These are phyloP conservation scores for Drosophila punjabiensis DNA, from an alignment of 1,140 invertebrate species.

Conservation along the genomic window DNA sequence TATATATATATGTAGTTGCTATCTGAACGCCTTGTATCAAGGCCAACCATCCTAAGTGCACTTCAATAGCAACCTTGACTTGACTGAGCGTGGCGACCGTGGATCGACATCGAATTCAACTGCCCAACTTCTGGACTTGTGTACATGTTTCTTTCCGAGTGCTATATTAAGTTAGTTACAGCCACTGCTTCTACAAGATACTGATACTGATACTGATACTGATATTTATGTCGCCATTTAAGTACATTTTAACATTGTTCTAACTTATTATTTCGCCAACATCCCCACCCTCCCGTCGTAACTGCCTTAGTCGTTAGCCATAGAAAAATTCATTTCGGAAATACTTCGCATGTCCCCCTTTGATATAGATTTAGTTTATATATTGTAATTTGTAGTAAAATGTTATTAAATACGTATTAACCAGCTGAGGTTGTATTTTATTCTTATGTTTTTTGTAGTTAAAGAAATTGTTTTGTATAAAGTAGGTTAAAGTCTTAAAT, in stretches of 20 bases:
- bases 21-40: conserved; percentile 83
- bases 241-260: conserved; percentile 60
- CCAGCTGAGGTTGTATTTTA: neutral
- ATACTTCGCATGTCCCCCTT: conserved; percentile 24
- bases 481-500: too few relatives aligned
- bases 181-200: conserved; percentile 25
- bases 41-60: conserved; percentile 73
- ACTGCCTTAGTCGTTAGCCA: conserved; percentile 37
- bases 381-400: conserved; percentile 41
- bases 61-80: conserved; percentile 40
- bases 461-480: too few relatives aligned
- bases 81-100: conserved; percentile 42
- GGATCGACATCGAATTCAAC: conserved; percentile 15
- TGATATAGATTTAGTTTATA: conserved; percentile 19
- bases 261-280: conserved; percentile 52
- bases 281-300: conserved; percentile 13
- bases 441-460: neutral
- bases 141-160: conserved; percentile 60
- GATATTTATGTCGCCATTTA: conserved; percentile 75
- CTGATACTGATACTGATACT: conserved; percentile 29
- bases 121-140: conserved; percentile 30
- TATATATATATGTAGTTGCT: conserved; percentile 22
- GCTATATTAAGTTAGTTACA: conserved; percentile 76
- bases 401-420: conserved; percentile 48
- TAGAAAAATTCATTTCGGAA: conserved; percentile 30